Evolutionary conservation across 2,888 invertebrate genomes (phyloP).

Genomic region (Rhagonycha fulva): DNA sequence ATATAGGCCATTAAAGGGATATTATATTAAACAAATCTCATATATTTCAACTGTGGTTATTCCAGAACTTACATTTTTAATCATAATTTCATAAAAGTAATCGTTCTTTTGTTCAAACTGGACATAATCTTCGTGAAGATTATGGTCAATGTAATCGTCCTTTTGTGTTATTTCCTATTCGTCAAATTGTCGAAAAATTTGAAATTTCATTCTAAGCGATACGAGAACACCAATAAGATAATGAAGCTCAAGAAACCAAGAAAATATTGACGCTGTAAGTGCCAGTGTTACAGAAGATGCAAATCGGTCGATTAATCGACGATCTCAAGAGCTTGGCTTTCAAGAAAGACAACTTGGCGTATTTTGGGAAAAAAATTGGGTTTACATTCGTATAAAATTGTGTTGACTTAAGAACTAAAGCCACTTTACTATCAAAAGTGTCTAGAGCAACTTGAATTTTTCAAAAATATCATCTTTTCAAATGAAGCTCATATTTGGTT

Average conservation of each 20-base stretch:
- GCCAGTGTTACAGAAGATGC: background rate
- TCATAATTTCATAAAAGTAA: too few relatives aligned
- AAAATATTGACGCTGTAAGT: background rate
- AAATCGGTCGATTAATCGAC: background rate
- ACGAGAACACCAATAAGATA: background rate
- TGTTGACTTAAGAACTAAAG: conserved; percentile 28
- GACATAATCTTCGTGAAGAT: too few relatives aligned
- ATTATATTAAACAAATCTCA: too few relatives aligned
- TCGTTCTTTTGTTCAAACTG: too few relatives aligned
- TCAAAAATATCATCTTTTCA: conserved; percentile 31
- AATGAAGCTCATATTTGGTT: conserved; percentile 42
- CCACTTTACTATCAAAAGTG: conserved; percentile 2
- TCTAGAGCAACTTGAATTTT: conserved; percentile 13
- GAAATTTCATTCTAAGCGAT: background rate
- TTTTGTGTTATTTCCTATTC: background rate
- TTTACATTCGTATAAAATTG: conserved; percentile 22
- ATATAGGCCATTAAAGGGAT: too few relatives aligned
- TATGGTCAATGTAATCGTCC: too few relatives aligned
- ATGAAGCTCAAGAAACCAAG: background rate
- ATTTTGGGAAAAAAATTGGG: background rate
- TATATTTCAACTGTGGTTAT: too few relatives aligned
- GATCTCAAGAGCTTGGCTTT: background rate
- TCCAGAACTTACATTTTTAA: too few relatives aligned
- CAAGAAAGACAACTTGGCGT: background rate
- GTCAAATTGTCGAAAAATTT: background rate